phyloP scores from a whole-genome alignment of 2,888 invertebrate species.

The Coleophora deauratella region DNA sequence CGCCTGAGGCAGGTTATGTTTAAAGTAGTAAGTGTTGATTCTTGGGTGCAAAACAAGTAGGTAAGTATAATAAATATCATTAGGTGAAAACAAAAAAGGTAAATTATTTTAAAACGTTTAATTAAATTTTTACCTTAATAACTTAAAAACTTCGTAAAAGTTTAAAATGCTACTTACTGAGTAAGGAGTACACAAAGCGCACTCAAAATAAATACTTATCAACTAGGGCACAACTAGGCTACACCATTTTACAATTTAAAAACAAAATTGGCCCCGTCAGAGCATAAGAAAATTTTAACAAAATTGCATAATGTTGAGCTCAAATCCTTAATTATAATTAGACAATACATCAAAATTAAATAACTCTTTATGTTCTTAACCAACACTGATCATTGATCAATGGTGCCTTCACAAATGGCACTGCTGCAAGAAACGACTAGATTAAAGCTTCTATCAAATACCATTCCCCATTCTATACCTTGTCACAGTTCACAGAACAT shows the following conservation, averaged over 20 bases:
- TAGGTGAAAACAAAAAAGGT: not conserved
- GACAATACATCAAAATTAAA: no score
- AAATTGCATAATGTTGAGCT: slow-evolving; percentile 38
- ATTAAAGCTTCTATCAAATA: slow-evolving; percentile 67
- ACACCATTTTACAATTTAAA: slow-evolving; percentile 6
- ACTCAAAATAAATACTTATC: slow-evolving; percentile 71
- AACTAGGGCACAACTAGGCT: slow-evolving; percentile 31
- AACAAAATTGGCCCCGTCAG: slow-evolving; percentile 55
- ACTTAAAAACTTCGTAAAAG: slow-evolving; percentile 68
- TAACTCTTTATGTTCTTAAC: slow-evolving; percentile 26
- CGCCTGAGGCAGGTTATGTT: no score
- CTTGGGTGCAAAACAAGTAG: no score
- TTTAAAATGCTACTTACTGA: slow-evolving; percentile 57
- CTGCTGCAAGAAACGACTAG: slow-evolving; percentile 65
- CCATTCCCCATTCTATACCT: no score
- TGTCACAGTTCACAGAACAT: slow-evolving; percentile 18
- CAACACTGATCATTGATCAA: slow-evolving; percentile 25
- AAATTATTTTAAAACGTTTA: slow-evolving; percentile 58
- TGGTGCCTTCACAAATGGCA: slow-evolving; percentile 55
- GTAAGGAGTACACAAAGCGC: slow-evolving; percentile 24
- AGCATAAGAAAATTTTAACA: slow-evolving; percentile 25
- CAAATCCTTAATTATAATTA: slow-evolving; percentile 18
- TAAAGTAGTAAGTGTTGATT: no score
- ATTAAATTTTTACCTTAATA: slow-evolving; percentile 63
- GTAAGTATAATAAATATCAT: no score